These are phyloP conservation scores for Atherinomorus stipes DNA, from an alignment of 2,113 vertebrate species.

Conservation along the genomic window DNA sequence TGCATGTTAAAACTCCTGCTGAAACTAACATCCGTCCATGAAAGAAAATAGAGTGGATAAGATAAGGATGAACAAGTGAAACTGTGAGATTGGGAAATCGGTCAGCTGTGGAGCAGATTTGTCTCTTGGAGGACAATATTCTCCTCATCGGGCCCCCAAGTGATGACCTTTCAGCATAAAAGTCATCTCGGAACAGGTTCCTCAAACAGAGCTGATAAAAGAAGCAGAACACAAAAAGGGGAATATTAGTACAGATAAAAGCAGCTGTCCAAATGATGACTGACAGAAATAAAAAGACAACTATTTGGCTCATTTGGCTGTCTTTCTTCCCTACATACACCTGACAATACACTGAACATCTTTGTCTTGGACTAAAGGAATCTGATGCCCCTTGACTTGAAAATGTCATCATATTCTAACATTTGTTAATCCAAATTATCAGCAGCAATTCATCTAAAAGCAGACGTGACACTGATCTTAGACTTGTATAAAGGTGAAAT, in stretches of 20 bases:
- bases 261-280: not conserved
- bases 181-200: slow-evolving; percentile 78
- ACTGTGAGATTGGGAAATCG: slow-evolving; percentile 32
- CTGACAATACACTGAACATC: not conserved
- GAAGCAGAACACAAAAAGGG: not conserved
- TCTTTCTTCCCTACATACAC: not conserved
- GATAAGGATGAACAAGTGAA: slow-evolving; percentile 18
- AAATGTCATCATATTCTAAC: not conserved
- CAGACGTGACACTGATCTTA: too few species aligned
- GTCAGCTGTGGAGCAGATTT: slow-evolving; percentile 20
- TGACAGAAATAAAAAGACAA: not conserved
- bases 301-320: not conserved
- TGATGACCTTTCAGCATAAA: slow-evolving; percentile 5
- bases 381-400: not conserved
- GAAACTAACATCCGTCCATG: slow-evolving; percentile 29
- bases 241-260: slow-evolving; percentile 1
- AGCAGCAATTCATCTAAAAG: not conserved
- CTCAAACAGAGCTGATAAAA: slow-evolving; percentile 82
- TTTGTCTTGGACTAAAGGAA: slow-evolving; percentile 3
- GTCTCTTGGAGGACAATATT: slow-evolving; percentile 47
- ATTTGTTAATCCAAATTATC: not conserved
- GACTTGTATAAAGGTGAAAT: too few species aligned
- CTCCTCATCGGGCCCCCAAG: slow-evolving; percentile 24
- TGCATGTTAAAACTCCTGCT: slow-evolving; percentile 15
- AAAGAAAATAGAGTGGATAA: not conserved